These are phyloP conservation scores for Arctopsyche grandis DNA, from an alignment of 1,140 invertebrate species.

Conservation along the genomic window DNA sequence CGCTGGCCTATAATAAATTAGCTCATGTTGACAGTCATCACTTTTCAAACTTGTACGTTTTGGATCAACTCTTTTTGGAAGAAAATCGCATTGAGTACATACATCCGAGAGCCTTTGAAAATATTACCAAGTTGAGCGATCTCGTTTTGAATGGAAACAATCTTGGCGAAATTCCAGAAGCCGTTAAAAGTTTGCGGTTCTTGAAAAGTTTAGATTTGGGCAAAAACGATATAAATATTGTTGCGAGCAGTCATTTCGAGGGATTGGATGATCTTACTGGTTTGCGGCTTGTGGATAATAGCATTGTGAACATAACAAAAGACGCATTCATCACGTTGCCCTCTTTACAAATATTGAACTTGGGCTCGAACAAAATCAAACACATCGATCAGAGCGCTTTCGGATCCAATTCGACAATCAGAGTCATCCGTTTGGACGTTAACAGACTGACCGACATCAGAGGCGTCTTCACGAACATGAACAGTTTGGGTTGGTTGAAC, in stretches of 20 bases:
- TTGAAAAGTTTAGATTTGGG: conserved; percentile 82
- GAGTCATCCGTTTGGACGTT: conserved; percentile 75
- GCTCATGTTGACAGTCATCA: conserved; percentile 75
- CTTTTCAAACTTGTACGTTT: conserved; percentile 78
- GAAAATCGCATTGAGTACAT: conserved; percentile 77
- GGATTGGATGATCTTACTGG: conserved; percentile 74
- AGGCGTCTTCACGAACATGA: conserved; percentile 74
- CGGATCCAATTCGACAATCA: conserved; percentile 72
- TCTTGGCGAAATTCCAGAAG: conserved; percentile 78
- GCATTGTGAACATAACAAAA: conserved; percentile 74
- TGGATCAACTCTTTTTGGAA: conserved; percentile 80
- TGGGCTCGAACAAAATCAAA: conserved; percentile 75
- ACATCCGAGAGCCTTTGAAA: conserved; percentile 80
- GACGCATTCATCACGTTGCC: conserved; percentile 74
- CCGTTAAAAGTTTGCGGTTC: conserved; percentile 73
- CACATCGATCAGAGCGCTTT: conserved; percentile 76
- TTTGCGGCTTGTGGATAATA: conserved; percentile 73
- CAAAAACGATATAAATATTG: conserved; percentile 78
- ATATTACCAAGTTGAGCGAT: conserved; percentile 82
- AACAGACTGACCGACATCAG: conserved; percentile 76
- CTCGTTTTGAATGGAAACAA: conserved; percentile 82
- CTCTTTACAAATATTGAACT: conserved; percentile 75
- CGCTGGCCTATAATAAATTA: conserved; percentile 79
- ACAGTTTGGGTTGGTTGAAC: conserved; percentile 77
- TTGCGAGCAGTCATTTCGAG: conserved; percentile 71